These are phyloP conservation scores for Trematomus loennbergii DNA, from an alignment of 2,113 vertebrate genomes.

Conservation along the genomic window DNA sequence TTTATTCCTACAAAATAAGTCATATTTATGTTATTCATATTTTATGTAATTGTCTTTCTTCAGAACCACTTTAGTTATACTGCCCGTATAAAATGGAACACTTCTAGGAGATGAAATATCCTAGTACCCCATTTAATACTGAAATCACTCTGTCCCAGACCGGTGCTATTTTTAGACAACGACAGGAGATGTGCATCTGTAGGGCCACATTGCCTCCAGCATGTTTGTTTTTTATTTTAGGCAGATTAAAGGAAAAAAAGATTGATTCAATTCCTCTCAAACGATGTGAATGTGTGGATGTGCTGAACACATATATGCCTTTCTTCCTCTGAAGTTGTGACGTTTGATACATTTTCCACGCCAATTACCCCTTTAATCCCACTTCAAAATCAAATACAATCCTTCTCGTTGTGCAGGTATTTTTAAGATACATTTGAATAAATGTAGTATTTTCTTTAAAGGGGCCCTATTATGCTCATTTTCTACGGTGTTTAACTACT, in stretches of 20 bases:
- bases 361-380: too few species aligned
- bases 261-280: not conserved
- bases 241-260: not conserved
- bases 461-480: too few species aligned
- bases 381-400: not conserved
- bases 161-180: not conserved
- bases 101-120: not conserved
- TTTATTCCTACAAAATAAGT: too few species aligned
- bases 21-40: too few species aligned
- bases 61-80: not conserved
- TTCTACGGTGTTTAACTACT: too few species aligned
- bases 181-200: not conserved
- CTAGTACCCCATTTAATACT: not conserved
- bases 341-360: too few species aligned
- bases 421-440: not conserved
- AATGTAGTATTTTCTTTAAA: not conserved
- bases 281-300: not conserved
- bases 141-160: not conserved
- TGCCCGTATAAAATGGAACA: not conserved
- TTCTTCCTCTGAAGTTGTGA: too few species aligned
- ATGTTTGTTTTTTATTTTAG: not conserved
- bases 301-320: not conserved
- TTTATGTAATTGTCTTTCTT: not conserved
- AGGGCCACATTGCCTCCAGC: not conserved
- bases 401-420: not conserved